Evolutionary conservation across 2,797 vertebrate genomes (phyloP).

Genomic region (Galaxias olidus): DNA sequence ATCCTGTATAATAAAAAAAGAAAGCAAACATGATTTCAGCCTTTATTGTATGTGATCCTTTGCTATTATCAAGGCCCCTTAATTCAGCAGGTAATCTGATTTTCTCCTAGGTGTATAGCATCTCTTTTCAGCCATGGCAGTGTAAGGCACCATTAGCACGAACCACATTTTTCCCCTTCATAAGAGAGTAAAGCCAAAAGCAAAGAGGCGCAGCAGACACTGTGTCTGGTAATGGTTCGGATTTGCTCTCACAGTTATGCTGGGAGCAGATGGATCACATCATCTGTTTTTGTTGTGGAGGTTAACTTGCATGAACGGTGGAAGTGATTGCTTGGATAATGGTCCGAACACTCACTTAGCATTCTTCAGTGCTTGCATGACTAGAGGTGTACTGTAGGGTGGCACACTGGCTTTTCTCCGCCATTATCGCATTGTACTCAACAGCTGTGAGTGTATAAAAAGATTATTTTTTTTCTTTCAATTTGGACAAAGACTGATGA

Average conservation of each 20-base stretch:
- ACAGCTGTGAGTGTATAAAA: too few relatives aligned
- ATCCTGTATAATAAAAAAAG: background rate
- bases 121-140: constrained; percentile 32
- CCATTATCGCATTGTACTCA: background rate
- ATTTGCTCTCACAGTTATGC: constrained; percentile 19
- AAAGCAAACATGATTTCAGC: background rate
- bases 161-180: constrained; percentile 23
- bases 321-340: constrained; percentile 41
- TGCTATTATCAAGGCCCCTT: constrained; percentile 8
- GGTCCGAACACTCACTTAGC: constrained; percentile 40
- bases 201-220: constrained; percentile 23
- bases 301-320: background rate
- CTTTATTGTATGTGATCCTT: background rate
- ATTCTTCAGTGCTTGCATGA: constrained; percentile 33
- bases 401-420: constrained; percentile 12
- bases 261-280: constrained; percentile 34
- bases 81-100: constrained; percentile 25
- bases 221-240: constrained; percentile 34
- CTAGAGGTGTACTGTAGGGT: constrained; percentile 1
- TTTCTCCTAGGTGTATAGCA: constrained; percentile 10
- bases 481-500: background rate
- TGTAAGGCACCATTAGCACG: constrained; percentile 28
- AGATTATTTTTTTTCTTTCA: too few relatives aligned
- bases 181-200: constrained; percentile 22
- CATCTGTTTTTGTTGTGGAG: constrained; percentile 14